Conservation (phyloP, 2,797 vertebrate genomes). For the Danio kyathit region DNA sequence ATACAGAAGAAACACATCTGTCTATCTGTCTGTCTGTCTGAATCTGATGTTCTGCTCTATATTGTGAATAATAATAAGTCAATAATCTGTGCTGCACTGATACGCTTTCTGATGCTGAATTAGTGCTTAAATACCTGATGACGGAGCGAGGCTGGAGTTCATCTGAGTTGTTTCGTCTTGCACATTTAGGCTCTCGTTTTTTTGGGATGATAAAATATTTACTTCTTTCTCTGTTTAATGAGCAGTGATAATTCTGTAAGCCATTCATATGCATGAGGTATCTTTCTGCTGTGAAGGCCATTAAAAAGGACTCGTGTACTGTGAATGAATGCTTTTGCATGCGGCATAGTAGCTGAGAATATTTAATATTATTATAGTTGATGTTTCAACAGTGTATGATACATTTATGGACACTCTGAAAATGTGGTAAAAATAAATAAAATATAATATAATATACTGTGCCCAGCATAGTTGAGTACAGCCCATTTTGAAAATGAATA, state of each 20-base stretch:
- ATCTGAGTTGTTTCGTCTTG: conserved; percentile 1
- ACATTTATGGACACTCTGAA: background rate
- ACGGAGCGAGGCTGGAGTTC: background rate
- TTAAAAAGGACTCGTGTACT: background rate
- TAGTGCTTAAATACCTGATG: background rate
- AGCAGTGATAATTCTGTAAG: background rate
- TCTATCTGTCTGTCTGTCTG: no score
- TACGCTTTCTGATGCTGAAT: no score
- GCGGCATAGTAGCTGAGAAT: background rate
- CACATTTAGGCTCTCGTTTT: background rate
- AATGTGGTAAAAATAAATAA: background rate
- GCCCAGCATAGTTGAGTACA: no score
- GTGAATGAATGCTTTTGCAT: background rate
- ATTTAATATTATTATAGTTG: background rate
- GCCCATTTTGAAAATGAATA: no score
- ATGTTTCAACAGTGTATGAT: background rate
- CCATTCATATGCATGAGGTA: background rate
- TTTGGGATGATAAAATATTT: background rate
- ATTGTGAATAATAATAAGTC: no score
- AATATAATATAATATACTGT: no score
- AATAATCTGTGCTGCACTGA: no score
- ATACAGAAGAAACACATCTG: no score
- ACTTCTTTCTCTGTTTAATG: background rate
- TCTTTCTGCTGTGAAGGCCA: background rate
- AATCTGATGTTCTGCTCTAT: no score